phyloP scores from a whole-genome alignment of 2,888 invertebrate genomes.

The Margaritifera margaritifera region DNA sequence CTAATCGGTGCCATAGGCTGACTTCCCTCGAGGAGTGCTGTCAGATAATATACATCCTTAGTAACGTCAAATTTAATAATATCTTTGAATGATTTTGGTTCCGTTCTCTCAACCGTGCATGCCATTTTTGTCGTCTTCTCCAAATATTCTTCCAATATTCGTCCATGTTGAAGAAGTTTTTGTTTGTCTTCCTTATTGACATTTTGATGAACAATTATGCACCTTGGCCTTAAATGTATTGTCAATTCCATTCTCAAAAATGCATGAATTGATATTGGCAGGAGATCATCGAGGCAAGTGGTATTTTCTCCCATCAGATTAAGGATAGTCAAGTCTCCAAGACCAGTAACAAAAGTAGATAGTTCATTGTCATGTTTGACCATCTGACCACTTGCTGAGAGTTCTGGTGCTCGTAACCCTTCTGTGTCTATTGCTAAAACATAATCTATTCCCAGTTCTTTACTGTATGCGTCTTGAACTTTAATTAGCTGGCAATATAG shows the following conservation, averaged over 20 bases:
- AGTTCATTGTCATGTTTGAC: constrained; percentile 20
- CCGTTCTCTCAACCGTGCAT: constrained; percentile 9
- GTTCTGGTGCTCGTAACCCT: constrained; percentile 22
- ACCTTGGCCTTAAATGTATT: constrained; percentile 2
- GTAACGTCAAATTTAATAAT: constrained; percentile 19
- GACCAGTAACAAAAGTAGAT: constrained; percentile 21
- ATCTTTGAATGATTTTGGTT: constrained; percentile 11
- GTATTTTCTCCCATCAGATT: constrained; percentile 24
- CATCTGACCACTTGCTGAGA: constrained; percentile 1
- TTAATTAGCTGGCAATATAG: constrained; percentile 20
- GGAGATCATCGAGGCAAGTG: constrained; percentile 15
- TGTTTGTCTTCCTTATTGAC: constrained; percentile 12
- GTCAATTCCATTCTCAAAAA: constrained; percentile 15
- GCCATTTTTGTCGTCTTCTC: constrained; percentile 15
- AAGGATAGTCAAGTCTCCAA: constrained; percentile 14
- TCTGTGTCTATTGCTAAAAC: constrained; percentile 26
- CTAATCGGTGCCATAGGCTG: constrained; percentile 25
- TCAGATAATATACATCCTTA: constrained; percentile 13
- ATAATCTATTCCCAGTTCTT: constrained; percentile 12
- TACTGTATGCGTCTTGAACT: not conserved
- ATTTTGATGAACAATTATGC: constrained; percentile 28
- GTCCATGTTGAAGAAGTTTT: constrained; percentile 8
- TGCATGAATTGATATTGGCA: constrained; percentile 19
- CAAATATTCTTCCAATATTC: constrained; percentile 9
- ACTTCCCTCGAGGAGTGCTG: constrained; percentile 19